phyloP scores from a whole-genome alignment of 2,888 invertebrate genomes.

The Nycteola revayana region DNA sequence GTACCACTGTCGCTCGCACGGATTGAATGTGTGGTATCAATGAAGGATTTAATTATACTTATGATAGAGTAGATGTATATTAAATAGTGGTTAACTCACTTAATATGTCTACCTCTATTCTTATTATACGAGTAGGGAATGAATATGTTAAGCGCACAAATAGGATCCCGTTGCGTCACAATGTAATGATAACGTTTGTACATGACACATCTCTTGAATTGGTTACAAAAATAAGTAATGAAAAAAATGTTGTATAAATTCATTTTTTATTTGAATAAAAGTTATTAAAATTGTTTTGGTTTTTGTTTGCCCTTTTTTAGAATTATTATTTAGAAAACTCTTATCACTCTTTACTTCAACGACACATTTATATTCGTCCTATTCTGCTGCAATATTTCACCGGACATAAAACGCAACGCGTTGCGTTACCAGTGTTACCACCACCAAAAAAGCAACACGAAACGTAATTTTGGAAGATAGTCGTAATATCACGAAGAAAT shows the following conservation, averaged over 20 bases:
- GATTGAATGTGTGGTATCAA: no score
- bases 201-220: constrained; percentile 27
- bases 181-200: constrained; percentile 13
- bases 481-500: no score
- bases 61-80: constrained; percentile 24
- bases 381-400: no score
- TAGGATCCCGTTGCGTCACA: constrained; percentile 19
- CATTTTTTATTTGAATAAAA: constrained; percentile 59
- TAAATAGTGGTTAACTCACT: constrained; percentile 23
- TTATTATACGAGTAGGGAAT: constrained; percentile 10
- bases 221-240: constrained; percentile 22
- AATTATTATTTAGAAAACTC: no score
- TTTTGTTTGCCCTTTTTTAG: no score
- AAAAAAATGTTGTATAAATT: constrained; percentile 60
- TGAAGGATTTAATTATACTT: constrained; percentile 1
- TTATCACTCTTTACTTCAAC: no score
- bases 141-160: constrained; percentile 34
- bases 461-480: no score
- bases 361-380: no score
- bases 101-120: constrained; percentile 21
- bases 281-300: constrained; percentile 36
- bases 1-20: no score
- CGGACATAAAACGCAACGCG: no score
- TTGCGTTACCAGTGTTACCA: no score
- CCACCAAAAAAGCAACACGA: no score